Conservation (phyloP, 1,140 invertebrate genomes). For the Marisa cornuarietis region DNA sequence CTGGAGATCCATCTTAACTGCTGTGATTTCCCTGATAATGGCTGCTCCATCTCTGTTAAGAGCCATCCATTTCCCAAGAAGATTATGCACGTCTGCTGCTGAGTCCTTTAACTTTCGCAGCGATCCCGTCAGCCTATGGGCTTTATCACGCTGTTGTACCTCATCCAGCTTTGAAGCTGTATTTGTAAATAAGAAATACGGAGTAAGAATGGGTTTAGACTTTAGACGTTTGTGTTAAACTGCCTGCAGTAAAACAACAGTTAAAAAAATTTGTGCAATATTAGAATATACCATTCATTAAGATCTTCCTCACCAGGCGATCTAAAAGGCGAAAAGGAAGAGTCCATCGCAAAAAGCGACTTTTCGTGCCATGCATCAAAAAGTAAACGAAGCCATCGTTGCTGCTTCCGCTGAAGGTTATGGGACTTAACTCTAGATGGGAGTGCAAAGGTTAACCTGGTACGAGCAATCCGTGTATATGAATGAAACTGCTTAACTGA, state of each 20-base stretch:
- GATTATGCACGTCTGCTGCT: slow-evolving; percentile 54
- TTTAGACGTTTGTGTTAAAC: no score
- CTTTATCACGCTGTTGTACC: neutral
- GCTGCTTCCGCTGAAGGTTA: no score
- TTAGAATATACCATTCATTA: neutral
- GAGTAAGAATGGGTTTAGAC: no score
- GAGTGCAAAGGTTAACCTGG: no score
- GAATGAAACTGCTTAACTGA: no score
- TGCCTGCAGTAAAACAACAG: no score
- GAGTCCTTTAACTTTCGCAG: slow-evolving; percentile 54
- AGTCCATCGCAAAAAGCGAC: no score
- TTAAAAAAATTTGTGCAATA: no score
- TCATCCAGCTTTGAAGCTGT: slow-evolving; percentile 11
- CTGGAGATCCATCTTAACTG: slow-evolving; percentile 52
- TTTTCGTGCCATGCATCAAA: no score
- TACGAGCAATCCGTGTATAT: no score
- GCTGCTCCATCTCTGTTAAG: slow-evolving; percentile 40
- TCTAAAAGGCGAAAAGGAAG: slow-evolving; percentile 10
- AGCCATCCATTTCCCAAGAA: slow-evolving; percentile 47
- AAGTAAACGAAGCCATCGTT: no score
- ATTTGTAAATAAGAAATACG: neutral
- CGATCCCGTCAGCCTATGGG: slow-evolving; percentile 50
- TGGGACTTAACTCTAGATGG: no score
- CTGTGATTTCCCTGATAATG: slow-evolving; percentile 44
- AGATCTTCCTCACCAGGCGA: slow-evolving; percentile 3